phyloP scores from a whole-genome alignment of 2,113 vertebrate genomes.

The Cebidichthys violaceus region DNA sequence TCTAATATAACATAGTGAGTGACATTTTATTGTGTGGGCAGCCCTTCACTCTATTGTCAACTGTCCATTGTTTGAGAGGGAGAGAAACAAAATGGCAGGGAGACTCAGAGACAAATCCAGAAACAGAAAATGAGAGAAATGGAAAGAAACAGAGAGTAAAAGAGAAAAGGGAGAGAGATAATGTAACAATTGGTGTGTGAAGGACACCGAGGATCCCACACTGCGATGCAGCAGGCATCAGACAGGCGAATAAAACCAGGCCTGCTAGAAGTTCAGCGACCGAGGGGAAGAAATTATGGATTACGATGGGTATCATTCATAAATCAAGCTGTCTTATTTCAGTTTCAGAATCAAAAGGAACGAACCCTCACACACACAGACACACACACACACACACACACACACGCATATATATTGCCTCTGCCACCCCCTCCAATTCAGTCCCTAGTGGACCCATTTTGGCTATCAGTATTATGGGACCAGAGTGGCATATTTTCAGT shows the following conservation, averaged over 20 bases:
- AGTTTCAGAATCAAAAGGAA: constrained; percentile 45
- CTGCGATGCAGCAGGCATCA: constrained; percentile 57
- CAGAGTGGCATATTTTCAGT: constrained; percentile 55
- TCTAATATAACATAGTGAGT: constrained; percentile 9
- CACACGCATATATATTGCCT: neutral
- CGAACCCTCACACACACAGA: neutral
- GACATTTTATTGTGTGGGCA: constrained; percentile 12
- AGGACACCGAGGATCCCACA: constrained; percentile 52
- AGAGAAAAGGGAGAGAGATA: constrained; percentile 28
- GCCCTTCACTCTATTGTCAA: constrained; percentile 41
- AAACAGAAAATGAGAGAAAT: constrained; percentile 30
- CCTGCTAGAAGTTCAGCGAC: constrained; percentile 46
- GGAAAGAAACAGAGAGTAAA: constrained; percentile 26
- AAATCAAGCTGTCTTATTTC: constrained; percentile 63
- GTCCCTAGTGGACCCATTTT: constrained; percentile 38
- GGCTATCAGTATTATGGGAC: constrained; percentile 34
- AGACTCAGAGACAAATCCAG: constrained; percentile 21
- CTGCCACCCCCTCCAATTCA: constrained; percentile 12
- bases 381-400: neutral
- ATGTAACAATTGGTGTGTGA: constrained; percentile 67
- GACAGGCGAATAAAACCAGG: constrained; percentile 40
- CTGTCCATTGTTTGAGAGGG: constrained; percentile 34
- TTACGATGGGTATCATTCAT: constrained; percentile 70
- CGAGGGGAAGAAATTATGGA: constrained; percentile 58
- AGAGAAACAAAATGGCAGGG: constrained; percentile 49